These are phyloP conservation scores for Cyprinodon variegatus DNA, from an alignment of 2,113 vertebrate species.

Conservation along the genomic window DNA sequence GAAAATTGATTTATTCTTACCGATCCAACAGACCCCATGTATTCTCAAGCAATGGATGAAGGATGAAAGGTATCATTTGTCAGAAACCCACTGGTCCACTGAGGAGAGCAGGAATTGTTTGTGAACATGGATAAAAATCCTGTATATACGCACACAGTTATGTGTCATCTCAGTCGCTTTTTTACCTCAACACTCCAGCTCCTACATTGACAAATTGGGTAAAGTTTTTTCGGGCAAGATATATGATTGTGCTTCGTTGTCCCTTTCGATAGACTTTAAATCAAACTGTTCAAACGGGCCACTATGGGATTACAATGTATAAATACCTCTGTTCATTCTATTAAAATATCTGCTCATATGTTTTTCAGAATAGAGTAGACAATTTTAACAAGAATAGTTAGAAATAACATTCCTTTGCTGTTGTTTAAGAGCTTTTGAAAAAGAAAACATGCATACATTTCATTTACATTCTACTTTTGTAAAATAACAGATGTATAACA, in stretches of 20 bases:
- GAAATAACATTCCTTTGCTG: not conserved
- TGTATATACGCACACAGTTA: constrained; percentile 68
- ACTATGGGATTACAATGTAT: not conserved
- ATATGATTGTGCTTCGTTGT: constrained; percentile 22
- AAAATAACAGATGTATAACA: not conserved
- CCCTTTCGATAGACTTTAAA: constrained; percentile 47
- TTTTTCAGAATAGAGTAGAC: constrained; percentile 27
- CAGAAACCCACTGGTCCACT: constrained; percentile 76
- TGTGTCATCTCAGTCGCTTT: constrained; percentile 64
- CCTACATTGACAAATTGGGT: constrained; percentile 46
- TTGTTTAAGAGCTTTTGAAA: not conserved
- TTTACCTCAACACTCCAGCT: constrained; percentile 45
- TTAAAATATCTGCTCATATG: not conserved
- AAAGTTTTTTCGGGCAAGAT: constrained; percentile 52
- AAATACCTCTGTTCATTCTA: not conserved
- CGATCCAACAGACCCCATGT: constrained; percentile 73
- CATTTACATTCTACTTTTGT: not conserved
- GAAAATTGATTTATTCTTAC: constrained; percentile 77
- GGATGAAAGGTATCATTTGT: constrained; percentile 80
- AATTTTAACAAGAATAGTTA: constrained; percentile 6
- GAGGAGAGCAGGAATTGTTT: constrained; percentile 74
- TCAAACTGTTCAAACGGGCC: constrained; percentile 43
- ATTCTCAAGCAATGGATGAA: constrained; percentile 77
- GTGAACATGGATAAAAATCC: constrained; percentile 75
- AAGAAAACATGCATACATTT: not conserved